Evolutionary conservation across 1,140 invertebrate genomes (phyloP).

Genomic region (Theocolax elegans): DNA sequence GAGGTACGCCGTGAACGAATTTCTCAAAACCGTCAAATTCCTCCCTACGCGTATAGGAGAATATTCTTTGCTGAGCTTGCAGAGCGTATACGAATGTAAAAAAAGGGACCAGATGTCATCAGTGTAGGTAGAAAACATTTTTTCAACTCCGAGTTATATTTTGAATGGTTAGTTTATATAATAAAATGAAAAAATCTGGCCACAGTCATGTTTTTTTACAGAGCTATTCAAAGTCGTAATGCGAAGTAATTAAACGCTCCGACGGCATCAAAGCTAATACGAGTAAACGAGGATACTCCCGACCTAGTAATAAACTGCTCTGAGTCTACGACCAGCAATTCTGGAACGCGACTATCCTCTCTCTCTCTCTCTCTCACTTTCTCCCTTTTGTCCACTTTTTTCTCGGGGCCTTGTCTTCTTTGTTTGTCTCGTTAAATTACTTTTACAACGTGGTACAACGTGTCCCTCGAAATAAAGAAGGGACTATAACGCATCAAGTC

Average conservation of each 20-base stretch:
- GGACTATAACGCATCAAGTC: neutral
- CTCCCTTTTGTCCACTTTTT: too few species aligned
- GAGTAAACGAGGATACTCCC: neutral
- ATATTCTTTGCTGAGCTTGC: neutral
- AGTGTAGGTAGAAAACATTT: slow-evolving; percentile 1
- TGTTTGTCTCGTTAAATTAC: slow-evolving; percentile 22
- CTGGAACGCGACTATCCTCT: neutral
- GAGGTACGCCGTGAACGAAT: slow-evolving; percentile 50
- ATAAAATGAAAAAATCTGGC: slow-evolving; percentile 1
- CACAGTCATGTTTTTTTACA: neutral
- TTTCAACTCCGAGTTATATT: neutral
- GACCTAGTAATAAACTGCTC: slow-evolving; percentile 17
- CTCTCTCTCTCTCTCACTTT: too few species aligned
- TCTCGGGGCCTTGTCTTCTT: neutral
- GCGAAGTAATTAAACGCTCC: slow-evolving; percentile 25
- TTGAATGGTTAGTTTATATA: neutral
- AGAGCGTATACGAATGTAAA: neutral
- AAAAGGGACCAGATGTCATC: neutral
- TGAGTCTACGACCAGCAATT: neutral
- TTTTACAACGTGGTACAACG: neutral
- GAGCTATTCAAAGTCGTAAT: slow-evolving; percentile 1
- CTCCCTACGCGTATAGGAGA: slow-evolving; percentile 17
- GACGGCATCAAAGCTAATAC: slow-evolving; percentile 22
- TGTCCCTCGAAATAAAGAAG: neutral
- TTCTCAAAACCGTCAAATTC: slow-evolving; percentile 63